Evolutionary conservation across 2,797 vertebrate genomes (phyloP).

Genomic region (Coilia nasus): DNA sequence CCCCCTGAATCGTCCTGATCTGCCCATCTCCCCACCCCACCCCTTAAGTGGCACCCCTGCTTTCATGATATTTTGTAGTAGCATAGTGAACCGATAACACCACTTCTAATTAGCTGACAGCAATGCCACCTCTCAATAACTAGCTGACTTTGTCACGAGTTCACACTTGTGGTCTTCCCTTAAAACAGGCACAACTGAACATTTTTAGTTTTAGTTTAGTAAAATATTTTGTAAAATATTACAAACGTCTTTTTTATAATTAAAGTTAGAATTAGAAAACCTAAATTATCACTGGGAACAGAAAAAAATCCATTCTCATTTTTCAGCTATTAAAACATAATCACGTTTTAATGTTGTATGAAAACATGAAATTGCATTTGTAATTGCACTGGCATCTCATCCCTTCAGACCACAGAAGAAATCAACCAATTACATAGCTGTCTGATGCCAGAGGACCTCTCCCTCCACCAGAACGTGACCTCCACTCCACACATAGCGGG

Average conservation of each 20-base stretch:
- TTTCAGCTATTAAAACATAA: no score
- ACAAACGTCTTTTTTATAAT: not conserved
- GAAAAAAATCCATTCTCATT: no score
- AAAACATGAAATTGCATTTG: no score
- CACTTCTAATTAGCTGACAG: no score
- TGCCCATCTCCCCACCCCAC: no score
- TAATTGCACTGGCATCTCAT: not conserved
- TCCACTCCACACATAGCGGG: not conserved
- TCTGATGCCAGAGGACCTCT: conserved; percentile 60
- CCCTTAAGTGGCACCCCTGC: no score
- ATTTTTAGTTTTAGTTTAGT: not conserved
- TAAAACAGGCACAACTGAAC: not conserved
- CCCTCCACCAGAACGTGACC: conserved; percentile 39
- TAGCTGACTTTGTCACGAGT: not conserved
- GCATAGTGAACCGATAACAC: no score
- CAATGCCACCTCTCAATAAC: not conserved
- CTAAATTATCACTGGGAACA: no score
- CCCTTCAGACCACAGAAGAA: conserved; percentile 76
- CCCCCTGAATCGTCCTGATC: no score
- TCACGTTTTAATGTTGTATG: no score
- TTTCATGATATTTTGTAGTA: not conserved
- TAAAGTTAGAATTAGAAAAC: not conserved
- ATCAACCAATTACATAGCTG: conserved; percentile 68
- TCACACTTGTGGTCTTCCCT: not conserved
- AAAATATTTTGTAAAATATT: not conserved